phyloP scores from a whole-genome alignment of 2,888 invertebrate species.

The Apamea epomidion region DNA sequence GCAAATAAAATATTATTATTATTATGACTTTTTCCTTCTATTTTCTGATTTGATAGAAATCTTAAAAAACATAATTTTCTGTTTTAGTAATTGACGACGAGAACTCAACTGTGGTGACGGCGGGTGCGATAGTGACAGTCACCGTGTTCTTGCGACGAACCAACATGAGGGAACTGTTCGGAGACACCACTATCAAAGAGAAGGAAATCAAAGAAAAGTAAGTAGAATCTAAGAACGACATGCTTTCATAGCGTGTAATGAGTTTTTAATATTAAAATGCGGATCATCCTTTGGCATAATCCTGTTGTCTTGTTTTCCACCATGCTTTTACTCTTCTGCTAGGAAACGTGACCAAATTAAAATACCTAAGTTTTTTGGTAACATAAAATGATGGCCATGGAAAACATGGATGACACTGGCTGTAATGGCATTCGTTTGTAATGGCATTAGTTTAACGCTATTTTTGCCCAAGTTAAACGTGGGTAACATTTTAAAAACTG shows the following conservation, averaged over 20 bases:
- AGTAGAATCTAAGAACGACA: slow-evolving; percentile 58
- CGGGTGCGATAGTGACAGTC: slow-evolving; percentile 99
- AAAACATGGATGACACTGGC: background rate
- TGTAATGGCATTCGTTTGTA: background rate
- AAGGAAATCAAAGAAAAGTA: slow-evolving; percentile 90
- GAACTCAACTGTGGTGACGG: slow-evolving; percentile 98
- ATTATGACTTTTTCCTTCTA: background rate
- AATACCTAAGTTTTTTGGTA: background rate
- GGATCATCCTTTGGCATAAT: background rate
- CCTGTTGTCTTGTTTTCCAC: background rate
- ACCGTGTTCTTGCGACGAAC: slow-evolving; percentile 96
- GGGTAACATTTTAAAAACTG: background rate
- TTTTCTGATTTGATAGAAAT: background rate
- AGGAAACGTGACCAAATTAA: background rate
- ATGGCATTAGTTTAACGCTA: background rate
- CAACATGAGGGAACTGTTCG: slow-evolving; percentile 96
- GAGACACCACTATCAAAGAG: slow-evolving; percentile 93
- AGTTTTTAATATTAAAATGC: background rate
- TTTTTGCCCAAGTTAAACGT: background rate
- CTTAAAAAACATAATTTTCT: slow-evolving; percentile 10
- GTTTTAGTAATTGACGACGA: slow-evolving; percentile 98
- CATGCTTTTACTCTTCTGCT: background rate
- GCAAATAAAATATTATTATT: no score
- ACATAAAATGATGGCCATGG: background rate
- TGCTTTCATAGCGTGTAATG: background rate